A percentile compares a stretch with the other conserved stretches of the same genome.
Evolutionary conservation across 2,888 invertebrate species (phyloP).

Genomic region (Ommatoiulus sabulosus): DNA sequence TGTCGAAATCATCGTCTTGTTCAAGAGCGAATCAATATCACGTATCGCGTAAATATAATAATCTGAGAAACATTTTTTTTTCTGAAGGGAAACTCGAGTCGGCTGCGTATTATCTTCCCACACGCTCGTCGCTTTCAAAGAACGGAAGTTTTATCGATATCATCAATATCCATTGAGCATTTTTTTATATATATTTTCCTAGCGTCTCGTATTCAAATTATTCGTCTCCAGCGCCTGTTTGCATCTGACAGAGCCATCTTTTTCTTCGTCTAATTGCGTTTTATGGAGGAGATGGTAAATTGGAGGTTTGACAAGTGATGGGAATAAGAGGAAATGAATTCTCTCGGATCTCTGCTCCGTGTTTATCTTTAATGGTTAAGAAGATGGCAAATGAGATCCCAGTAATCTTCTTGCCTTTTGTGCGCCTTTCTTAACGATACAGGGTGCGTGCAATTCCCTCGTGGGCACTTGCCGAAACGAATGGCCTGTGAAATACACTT

Average conservation of each 20-base stretch:
- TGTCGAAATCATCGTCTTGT: not conserved
- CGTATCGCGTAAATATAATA: not conserved
- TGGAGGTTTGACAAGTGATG: constrained; percentile 47
- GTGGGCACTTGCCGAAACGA: no score
- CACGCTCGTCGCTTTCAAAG: not conserved
- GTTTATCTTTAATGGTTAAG: constrained; percentile 25
- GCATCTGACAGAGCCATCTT: not conserved
- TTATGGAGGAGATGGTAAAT: constrained; percentile 1
- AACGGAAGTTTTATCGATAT: not conserved
- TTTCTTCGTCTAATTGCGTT: constrained; percentile 18
- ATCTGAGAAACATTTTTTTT: not conserved
- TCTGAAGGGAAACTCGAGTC: not conserved
- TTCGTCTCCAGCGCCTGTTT: not conserved
- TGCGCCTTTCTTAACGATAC: not conserved
- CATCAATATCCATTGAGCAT: constrained; percentile 31
- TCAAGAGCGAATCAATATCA: not conserved
- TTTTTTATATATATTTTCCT: not conserved
- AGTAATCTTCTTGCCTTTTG: not conserved
- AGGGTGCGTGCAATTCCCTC: not conserved
- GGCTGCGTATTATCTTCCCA: not conserved
- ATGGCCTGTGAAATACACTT: no score
- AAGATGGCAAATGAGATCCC: constrained; percentile 11
- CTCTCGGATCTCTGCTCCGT: not conserved
- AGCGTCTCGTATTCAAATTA: constrained; percentile 11
- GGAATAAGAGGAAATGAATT: constrained; percentile 47